phyloP scores from a whole-genome alignment of 2,113 vertebrate species.

The Burhinus oedicnemus region DNA sequence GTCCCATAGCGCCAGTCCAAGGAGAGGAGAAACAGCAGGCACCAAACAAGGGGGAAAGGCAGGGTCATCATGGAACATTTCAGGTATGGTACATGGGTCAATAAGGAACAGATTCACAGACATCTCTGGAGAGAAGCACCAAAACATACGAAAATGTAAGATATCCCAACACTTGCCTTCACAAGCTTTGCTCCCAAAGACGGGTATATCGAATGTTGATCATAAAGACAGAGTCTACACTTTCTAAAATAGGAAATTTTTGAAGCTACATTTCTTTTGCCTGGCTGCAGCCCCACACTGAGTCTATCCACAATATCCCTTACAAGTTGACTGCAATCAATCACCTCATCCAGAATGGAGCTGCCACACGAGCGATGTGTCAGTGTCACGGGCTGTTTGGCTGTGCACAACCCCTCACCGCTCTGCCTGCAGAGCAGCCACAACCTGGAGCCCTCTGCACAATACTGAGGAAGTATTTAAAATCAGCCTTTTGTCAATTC shows the following conservation, averaged over 20 bases:
- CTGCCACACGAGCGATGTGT: neutral
- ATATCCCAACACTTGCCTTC: neutral
- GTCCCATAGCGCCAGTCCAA: neutral
- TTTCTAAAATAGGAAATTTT: neutral
- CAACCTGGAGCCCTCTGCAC: neutral
- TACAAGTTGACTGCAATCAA: neutral
- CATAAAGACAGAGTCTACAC: neutral
- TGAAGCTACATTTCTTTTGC: neutral
- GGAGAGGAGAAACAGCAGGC: neutral
- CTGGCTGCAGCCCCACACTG: neutral
- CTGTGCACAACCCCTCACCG: neutral
- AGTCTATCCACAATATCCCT: neutral
- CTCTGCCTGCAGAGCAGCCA: neutral
- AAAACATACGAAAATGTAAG: neutral
- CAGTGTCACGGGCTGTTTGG: neutral
- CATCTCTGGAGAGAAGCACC: neutral
- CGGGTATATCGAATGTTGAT: neutral
- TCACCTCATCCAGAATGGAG: neutral
- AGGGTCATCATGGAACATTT: neutral
- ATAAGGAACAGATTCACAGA: neutral
- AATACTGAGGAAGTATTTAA: neutral
- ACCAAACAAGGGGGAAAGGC: neutral
- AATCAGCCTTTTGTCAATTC: neutral
- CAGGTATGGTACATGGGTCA: neutral
- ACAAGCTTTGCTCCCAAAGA: neutral